Evolutionary conservation across 2,888 invertebrate species (phyloP).

Genomic region (Melolontha melolontha): DNA sequence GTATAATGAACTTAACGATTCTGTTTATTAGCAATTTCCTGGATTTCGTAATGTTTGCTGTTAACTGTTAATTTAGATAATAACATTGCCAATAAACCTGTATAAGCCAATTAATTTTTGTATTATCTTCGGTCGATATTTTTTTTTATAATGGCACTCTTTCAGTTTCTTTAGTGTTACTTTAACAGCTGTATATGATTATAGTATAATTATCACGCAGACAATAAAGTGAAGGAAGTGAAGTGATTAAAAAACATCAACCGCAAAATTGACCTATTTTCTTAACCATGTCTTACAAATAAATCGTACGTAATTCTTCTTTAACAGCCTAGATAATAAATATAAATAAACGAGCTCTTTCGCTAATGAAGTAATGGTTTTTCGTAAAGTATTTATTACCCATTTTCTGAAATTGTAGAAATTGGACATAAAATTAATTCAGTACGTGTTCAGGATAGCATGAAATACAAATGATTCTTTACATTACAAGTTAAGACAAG

Average conservation of each 20-base stretch:
- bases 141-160: constrained; percentile 12
- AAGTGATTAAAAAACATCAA: constrained; percentile 19
- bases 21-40: background rate
- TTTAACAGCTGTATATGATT: background rate
- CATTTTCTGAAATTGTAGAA: constrained; percentile 1
- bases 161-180: background rate
- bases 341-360: background rate
- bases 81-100: constrained; percentile 4
- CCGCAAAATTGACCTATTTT: constrained; percentile 13
- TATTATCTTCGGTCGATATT: constrained; percentile 12
- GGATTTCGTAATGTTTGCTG: constrained; percentile 1
- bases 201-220: constrained; percentile 13
- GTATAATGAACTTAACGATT: background rate
- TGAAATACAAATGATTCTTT: background rate
- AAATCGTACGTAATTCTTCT: too few relatives aligned
- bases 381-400: constrained; percentile 14
- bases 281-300: constrained; percentile 1
- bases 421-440: constrained; percentile 10
- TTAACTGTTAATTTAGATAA: constrained; percentile 21
- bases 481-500: background rate
- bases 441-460: constrained; percentile 1
- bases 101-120: constrained; percentile 12
- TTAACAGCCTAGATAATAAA: background rate
- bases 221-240: constrained; percentile 30
- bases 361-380: constrained; percentile 2